phyloP scores from a whole-genome alignment of 1,140 invertebrate genomes.

The Rhizoglyphus robini region DNA sequence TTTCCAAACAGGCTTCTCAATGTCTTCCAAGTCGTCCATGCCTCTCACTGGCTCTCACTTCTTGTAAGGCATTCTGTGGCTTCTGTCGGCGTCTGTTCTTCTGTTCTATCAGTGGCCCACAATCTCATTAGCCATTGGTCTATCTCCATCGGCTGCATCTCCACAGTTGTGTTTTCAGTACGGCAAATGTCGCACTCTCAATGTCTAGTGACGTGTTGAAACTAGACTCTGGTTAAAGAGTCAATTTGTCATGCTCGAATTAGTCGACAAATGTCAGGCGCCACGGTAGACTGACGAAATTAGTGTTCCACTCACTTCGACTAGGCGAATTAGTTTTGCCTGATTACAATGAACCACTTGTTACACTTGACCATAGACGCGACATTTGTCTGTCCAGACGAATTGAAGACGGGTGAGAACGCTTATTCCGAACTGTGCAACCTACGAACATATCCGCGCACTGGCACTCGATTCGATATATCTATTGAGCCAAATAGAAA shows the following conservation, averaged over 20 bases:
- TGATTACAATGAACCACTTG: neutral
- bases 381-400: no score
- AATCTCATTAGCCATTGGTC: neutral
- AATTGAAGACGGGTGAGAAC: neutral
- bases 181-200: neutral
- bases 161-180: neutral
- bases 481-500: no score
- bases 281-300: no score
- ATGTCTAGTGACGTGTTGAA: slow-evolving; percentile 9
- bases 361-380: neutral
- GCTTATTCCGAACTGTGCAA: no score
- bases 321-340: neutral
- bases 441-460: no score
- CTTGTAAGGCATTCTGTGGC: neutral
- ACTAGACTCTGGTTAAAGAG: slow-evolving; percentile 9
- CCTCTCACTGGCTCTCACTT: neutral
- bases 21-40: neutral
- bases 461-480: no score
- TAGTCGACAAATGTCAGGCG: neutral
- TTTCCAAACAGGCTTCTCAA: slow-evolving; percentile 13
- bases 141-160: neutral
- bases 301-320: neutral
- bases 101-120: neutral
- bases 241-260: slow-evolving; percentile 8
- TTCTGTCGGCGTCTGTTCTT: neutral